Conservation (phyloP, 1,140 invertebrate species). For the Pristionchus pacificus region DNA sequence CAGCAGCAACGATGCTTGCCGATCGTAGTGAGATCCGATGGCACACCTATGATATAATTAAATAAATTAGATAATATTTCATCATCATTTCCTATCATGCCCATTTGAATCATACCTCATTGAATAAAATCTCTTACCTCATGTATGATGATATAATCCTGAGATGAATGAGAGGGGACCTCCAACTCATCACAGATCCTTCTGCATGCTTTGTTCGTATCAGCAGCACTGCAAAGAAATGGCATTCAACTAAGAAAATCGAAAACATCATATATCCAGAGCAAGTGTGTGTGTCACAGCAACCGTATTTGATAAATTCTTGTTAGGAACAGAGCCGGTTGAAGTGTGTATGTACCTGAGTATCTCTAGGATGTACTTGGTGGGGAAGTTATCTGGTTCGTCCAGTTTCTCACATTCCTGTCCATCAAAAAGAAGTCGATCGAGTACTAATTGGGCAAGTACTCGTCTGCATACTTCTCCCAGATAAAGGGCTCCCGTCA, state of each 20-base stretch:
- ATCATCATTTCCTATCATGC: neutral
- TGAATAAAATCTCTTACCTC: slow-evolving; percentile 7
- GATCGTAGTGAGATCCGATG: slow-evolving; percentile 50
- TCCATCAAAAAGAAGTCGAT: slow-evolving; percentile 45
- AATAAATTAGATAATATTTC: neutral
- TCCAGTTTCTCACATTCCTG: slow-evolving; percentile 46
- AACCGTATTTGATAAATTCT: too few species aligned
- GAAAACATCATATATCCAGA: too few species aligned
- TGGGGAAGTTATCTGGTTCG: slow-evolving; percentile 47
- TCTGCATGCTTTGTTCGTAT: slow-evolving; percentile 44
- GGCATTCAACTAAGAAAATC: too few species aligned
- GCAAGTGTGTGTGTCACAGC: too few species aligned
- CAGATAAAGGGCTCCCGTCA: slow-evolving; percentile 55
- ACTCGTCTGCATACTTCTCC: slow-evolving; percentile 54
- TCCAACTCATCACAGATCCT: slow-evolving; percentile 57
- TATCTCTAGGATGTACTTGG: slow-evolving; percentile 57
- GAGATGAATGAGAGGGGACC: slow-evolving; percentile 51
- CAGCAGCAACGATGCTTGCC: slow-evolving; percentile 54
- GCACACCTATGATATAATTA: slow-evolving; percentile 36
- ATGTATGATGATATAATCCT: slow-evolving; percentile 51
- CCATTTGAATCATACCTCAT: neutral
- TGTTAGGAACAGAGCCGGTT: too few species aligned
- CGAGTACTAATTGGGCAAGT: slow-evolving; percentile 47
- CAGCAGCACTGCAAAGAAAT: neutral
- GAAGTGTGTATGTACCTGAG: too few species aligned